Conservation (phyloP, 1,140 invertebrate genomes). For the Planococcus citri region DNA sequence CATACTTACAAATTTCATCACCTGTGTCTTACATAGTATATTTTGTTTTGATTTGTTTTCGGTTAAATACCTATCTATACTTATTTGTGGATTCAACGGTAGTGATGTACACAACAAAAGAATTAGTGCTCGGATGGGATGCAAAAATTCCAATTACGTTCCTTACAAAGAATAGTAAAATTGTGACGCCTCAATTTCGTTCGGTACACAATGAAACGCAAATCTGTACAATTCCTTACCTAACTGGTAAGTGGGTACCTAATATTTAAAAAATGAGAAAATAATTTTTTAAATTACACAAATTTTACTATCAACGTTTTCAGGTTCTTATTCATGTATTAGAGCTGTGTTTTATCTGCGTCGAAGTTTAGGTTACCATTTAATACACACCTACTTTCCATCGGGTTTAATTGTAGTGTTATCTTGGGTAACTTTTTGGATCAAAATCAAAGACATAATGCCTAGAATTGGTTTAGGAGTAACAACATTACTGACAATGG, state of each 20-base stretch:
- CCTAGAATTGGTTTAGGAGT: neutral
- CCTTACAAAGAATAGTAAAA: neutral
- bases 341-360: neutral
- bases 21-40: neutral
- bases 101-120: neutral
- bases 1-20: neutral
- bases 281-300: neutral
- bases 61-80: too few species aligned
- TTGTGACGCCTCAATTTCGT: neutral
- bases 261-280: neutral
- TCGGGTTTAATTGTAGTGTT: neutral
- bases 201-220: neutral
- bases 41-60: neutral
- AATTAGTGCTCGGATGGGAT: neutral
- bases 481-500: neutral
- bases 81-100: neutral
- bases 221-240: neutral
- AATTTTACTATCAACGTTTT: neutral
- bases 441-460: neutral
- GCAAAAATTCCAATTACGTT: neutral
- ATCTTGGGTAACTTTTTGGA: slow-evolving; percentile 14
- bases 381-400: neutral
- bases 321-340: neutral
- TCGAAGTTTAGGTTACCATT: neutral
- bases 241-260: neutral